phyloP scores from a whole-genome alignment of 2,797 vertebrate species.

The Falco cherrug region DNA sequence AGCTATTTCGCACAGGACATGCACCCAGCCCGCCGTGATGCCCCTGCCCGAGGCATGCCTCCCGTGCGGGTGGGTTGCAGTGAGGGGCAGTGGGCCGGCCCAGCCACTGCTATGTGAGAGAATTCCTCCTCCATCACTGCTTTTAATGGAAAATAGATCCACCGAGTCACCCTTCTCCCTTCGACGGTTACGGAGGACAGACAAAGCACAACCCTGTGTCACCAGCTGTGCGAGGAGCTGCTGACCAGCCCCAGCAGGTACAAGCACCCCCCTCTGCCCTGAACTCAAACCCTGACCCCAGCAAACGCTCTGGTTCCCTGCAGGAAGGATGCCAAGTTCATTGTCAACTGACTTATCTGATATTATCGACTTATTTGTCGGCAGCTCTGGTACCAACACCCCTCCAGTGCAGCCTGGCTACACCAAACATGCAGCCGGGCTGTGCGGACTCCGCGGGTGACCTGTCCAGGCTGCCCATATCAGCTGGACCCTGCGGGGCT shows the following conservation, averaged over 20 bases:
- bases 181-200: rapidly evolving
- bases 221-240: background rate
- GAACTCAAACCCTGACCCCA: background rate
- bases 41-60: rapidly evolving
- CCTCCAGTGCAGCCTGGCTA: background rate
- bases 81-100: rapidly evolving
- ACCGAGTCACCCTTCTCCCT: background rate
- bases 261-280: background rate
- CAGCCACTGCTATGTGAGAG: rapidly evolving
- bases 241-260: background rate
- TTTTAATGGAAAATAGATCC: background rate
- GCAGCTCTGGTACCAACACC: background rate
- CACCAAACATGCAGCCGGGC: rapidly evolving
- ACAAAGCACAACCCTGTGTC: rapidly evolving
- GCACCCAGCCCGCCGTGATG: rapidly evolving
- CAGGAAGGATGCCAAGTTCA: background rate
- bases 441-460: rapidly evolving
- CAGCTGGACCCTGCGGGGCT: conserved; percentile 54
- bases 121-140: background rate
- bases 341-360: background rate
- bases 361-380: background rate
- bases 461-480: background rate
- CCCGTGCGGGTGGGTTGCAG: rapidly evolving
- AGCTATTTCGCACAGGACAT: rapidly evolving
- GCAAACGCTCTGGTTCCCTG: rapidly evolving